These are phyloP conservation scores for Girardinus metallicus DNA, from an alignment of 2,797 vertebrate genomes.

Conservation along the genomic window DNA sequence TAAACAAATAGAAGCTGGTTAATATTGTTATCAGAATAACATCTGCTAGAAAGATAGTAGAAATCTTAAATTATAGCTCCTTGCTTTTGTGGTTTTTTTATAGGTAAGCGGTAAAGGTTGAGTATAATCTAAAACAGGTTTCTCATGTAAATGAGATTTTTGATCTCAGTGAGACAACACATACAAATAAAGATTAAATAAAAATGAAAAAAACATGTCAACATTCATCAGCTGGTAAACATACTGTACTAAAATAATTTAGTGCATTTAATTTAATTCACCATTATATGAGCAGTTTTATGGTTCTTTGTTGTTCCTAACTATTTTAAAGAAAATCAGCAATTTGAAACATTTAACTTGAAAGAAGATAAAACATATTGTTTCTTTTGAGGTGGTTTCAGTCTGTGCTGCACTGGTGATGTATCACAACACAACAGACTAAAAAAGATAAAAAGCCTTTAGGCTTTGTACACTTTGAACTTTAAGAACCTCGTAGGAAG, in stretches of 20 bases:
- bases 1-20: background rate
- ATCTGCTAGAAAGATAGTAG: background rate
- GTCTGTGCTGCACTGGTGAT: background rate
- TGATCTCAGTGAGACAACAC: no score
- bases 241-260: background rate
- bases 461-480: background rate
- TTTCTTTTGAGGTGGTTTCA: background rate
- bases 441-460: background rate
- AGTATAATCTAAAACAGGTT: background rate
- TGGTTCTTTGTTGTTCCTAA: background rate
- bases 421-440: background rate
- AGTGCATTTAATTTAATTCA: background rate
- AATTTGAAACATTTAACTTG: background rate
- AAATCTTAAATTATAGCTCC: background rate
- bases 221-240: no score
- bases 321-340: background rate
- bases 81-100: no score
- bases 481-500: background rate
- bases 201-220: no score
- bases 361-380: background rate
- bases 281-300: background rate
- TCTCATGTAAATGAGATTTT: background rate
- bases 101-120: background rate
- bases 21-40: no score
- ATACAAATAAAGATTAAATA: no score